A percentile compares a stretch with the other conserved stretches of the same genome.
These are phyloP conservation scores for Drosophila greeni DNA, from an alignment of 2,888 invertebrate genomes.

Conservation along the genomic window DNA sequence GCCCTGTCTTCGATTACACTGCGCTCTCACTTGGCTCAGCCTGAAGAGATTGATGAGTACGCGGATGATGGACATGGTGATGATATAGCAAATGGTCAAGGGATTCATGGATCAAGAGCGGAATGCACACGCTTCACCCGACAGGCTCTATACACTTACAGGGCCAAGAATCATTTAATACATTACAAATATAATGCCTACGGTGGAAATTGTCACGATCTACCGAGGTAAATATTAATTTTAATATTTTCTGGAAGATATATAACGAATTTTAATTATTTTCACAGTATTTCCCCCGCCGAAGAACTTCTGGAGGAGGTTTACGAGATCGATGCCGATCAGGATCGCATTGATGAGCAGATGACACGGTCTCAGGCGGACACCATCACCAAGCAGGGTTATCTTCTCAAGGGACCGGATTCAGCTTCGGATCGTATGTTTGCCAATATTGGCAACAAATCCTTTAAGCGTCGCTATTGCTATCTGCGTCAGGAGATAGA, in stretches of 20 bases:
- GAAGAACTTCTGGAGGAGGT: conserved; percentile 88
- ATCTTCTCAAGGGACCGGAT: conserved; percentile 94
- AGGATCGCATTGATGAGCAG: conserved; percentile 87
- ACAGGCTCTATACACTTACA: conserved; percentile 86
- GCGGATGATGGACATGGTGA: conserved; percentile 52
- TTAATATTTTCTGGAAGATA: accelerated
- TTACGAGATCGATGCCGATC: conserved; percentile 93
- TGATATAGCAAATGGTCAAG: conserved; percentile 28
- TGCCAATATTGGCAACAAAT: conserved; percentile 93
- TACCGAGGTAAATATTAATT: conserved; percentile 84
- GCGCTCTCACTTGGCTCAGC: conserved; percentile 74
- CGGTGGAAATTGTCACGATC: conserved; percentile 90
- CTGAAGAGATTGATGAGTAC: conserved; percentile 73
- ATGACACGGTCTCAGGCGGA: conserved; percentile 83
- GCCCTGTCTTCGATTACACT: conserved; percentile 73
- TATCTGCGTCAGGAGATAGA: conserved; percentile 93
- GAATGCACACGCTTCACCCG: conserved; percentile 81
- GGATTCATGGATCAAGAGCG: conserved; percentile 60
- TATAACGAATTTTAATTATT: accelerated
- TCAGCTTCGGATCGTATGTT: conserved; percentile 93
- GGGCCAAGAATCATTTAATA: conserved; percentile 92
- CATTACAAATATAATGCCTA: conserved; percentile 95
- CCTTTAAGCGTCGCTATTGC: conserved; percentile 93
- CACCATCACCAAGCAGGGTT: conserved; percentile 93
- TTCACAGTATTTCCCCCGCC: conserved; percentile 78